Conservation (phyloP, 2,113 vertebrate genomes). For the Pimephales promelas region DNA sequence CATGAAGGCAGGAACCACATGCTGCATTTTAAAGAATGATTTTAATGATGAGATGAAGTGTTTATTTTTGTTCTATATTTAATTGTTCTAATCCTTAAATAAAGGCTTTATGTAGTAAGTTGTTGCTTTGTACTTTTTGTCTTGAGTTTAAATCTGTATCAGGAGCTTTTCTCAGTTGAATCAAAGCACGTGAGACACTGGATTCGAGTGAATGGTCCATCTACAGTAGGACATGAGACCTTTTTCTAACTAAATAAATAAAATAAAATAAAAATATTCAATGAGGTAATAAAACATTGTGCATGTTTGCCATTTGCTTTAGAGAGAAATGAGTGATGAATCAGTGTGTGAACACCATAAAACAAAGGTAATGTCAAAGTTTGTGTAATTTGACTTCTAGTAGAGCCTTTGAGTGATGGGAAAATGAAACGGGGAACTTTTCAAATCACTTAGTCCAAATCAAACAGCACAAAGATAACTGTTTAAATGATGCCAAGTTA, state of each 20-base stretch:
- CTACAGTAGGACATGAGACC: background rate
- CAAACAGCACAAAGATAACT: background rate
- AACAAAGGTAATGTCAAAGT: background rate
- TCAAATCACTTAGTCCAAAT: background rate
- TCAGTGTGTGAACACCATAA: background rate
- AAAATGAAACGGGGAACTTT: too few species aligned
- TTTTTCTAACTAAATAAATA: too few species aligned
- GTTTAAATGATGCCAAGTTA: background rate
- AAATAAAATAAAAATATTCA: too few species aligned
- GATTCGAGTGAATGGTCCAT: background rate
- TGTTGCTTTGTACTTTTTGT: background rate
- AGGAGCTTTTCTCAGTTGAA: background rate
- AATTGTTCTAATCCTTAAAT: background rate
- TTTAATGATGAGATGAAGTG: background rate
- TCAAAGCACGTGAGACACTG: background rate
- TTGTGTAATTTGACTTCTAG: background rate
- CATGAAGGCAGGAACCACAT: conserved; percentile 15
- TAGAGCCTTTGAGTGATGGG: background rate
- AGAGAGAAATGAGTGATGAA: background rate
- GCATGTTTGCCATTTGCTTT: background rate
- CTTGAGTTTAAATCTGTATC: background rate
- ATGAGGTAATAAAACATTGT: background rate
- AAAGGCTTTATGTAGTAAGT: background rate
- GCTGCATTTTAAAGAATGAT: background rate
- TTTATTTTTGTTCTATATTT: too few species aligned